These are phyloP conservation scores for Plutomurus gul DNA, from an alignment of 1,140 invertebrate genomes.

Conservation along the genomic window DNA sequence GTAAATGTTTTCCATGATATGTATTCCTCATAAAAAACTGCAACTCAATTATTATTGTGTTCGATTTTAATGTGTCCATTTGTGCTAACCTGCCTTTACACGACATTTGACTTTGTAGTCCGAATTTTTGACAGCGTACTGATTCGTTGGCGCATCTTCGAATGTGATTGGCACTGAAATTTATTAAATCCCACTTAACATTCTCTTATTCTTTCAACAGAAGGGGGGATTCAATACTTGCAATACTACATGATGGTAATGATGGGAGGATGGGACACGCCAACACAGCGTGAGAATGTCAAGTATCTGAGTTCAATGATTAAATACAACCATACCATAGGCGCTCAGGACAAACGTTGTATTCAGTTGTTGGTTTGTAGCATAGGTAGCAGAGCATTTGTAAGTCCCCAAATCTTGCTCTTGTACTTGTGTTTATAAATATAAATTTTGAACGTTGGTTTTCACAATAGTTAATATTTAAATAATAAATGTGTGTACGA, in stretches of 20 bases:
- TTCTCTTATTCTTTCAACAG: not conserved
- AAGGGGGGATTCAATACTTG: not conserved
- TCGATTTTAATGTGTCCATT: constrained; percentile 76
- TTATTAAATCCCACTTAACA: not conserved
- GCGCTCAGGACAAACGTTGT: constrained; percentile 72
- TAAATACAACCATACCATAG: constrained; percentile 66
- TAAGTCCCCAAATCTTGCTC: constrained; percentile 79
- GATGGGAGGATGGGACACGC: too few relatives aligned
- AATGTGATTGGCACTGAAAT: constrained; percentile 53
- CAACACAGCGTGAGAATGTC: too few relatives aligned
- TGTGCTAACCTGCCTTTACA: too few relatives aligned
- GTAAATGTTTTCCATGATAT: not conserved
- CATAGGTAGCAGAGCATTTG: constrained; percentile 78
- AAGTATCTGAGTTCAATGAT: not conserved
- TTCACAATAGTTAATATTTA: not conserved
- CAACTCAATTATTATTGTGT: constrained; percentile 59
- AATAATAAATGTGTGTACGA: not conserved
- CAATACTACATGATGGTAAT: not conserved
- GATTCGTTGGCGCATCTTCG: constrained; percentile 71
- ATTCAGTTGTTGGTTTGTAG: constrained; percentile 66
- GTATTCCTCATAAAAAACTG: not conserved
- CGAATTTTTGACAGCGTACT: constrained; percentile 76
- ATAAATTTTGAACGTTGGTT: constrained; percentile 72
- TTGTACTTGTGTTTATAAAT: too few relatives aligned
- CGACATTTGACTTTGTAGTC: constrained; percentile 80